Conservation (phyloP, 2,113 vertebrate species). For the Larimichthys polyactis region DNA sequence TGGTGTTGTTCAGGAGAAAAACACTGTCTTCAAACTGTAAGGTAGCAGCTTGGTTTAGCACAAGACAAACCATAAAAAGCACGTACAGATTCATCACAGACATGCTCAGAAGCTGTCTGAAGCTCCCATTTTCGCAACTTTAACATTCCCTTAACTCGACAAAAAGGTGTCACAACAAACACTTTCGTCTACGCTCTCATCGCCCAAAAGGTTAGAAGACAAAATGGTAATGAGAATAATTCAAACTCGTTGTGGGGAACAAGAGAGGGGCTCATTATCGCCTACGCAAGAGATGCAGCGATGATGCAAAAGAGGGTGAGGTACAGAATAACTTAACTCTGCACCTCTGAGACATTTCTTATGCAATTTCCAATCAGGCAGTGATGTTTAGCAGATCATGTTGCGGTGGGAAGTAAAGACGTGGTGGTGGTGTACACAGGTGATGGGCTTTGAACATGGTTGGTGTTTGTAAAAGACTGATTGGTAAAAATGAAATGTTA, state of each 20-base stretch:
- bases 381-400: slow-evolving; percentile 33
- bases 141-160: slow-evolving; percentile 31
- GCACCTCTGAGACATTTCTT: slow-evolving; percentile 10
- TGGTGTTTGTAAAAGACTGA: slow-evolving; percentile 42
- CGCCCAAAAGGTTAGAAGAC: slow-evolving; percentile 7
- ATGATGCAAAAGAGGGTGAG: slow-evolving; percentile 44
- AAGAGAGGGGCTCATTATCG: slow-evolving; percentile 32
- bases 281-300: slow-evolving; percentile 31
- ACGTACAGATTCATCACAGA: slow-evolving; percentile 31
- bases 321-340: slow-evolving; percentile 29
- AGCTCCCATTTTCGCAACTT: slow-evolving; percentile 27
- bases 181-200: slow-evolving; percentile 6
- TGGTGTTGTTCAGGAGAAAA: slow-evolving; percentile 29
- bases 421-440: not conserved
- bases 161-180: not conserved
- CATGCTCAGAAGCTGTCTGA: slow-evolving; percentile 39
- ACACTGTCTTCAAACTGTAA: slow-evolving; percentile 27
- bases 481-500: slow-evolving; percentile 43
- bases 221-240: slow-evolving; percentile 4
- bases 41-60: slow-evolving; percentile 52
- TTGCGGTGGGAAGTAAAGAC: slow-evolving; percentile 7
- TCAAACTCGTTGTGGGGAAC: slow-evolving; percentile 35
- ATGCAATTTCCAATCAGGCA: slow-evolving; percentile 12
- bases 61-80: slow-evolving; percentile 19
- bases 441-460: slow-evolving; percentile 32